Conservation (phyloP, 2,888 invertebrate species). For the Diarsia brunnea region DNA sequence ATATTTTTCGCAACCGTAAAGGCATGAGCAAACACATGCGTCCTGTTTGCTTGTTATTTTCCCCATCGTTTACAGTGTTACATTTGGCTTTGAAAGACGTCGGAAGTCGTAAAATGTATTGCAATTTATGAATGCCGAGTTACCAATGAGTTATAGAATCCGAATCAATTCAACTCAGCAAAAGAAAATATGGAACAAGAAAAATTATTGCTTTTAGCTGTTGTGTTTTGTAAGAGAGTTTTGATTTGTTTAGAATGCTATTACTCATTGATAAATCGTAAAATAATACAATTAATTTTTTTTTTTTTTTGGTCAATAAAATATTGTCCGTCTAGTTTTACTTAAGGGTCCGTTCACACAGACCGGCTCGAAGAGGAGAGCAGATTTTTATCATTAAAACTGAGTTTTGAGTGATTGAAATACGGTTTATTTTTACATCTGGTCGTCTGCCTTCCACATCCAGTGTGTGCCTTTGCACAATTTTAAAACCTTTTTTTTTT, state of each 20-base stretch:
- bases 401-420: too few relatives aligned
- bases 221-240: slow-evolving; percentile 19
- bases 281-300: too few relatives aligned
- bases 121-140: slow-evolving; percentile 53
- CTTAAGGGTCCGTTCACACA: too few relatives aligned
- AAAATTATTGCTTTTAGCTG: slow-evolving; percentile 38
- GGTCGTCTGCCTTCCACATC: too few relatives aligned
- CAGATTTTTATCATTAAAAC: too few relatives aligned
- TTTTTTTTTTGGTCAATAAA: too few relatives aligned
- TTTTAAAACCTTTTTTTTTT: too few relatives aligned
- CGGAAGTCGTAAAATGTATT: slow-evolving; percentile 57
- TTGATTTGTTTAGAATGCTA: slow-evolving; percentile 7
- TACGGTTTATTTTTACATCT: too few relatives aligned
- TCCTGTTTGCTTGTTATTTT: slow-evolving; percentile 29
- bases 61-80: slow-evolving; percentile 32
- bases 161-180: slow-evolving; percentile 41
- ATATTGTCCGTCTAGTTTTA: too few relatives aligned
- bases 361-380: too few relatives aligned
- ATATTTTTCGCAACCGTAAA: neutral
- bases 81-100: slow-evolving; percentile 51
- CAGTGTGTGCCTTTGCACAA: too few relatives aligned
- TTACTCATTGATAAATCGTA: neutral
- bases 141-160: slow-evolving; percentile 57
- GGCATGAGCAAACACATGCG: slow-evolving; percentile 28
- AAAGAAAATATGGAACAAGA: slow-evolving; percentile 25